phyloP scores from a whole-genome alignment of 92 coral and sea anemone species.

The Scolanthus callimorphus region DNA sequence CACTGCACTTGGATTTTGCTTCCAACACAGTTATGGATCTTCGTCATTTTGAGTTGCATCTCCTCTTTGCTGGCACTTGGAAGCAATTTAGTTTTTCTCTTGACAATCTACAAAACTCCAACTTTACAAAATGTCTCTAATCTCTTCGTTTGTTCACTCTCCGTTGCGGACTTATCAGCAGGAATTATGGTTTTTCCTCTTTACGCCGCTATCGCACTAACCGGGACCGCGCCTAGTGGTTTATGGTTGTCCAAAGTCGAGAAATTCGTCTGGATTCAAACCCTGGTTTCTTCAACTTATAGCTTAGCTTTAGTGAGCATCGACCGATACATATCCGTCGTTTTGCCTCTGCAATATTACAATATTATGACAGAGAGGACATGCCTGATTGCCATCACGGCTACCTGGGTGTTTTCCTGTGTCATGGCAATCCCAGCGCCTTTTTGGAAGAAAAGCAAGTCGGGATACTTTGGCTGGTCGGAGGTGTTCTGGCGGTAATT shows the following conservation, averaged over 20 bases:
- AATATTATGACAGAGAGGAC: slow-evolving; percentile 9
- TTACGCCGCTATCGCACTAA: slow-evolving; percentile 8
- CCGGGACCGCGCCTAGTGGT: slow-evolving; percentile 34
- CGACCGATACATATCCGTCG: slow-evolving; percentile 16
- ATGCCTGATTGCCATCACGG: slow-evolving; percentile 2
- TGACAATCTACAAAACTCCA: slow-evolving; percentile 10
- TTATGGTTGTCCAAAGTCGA: slow-evolving; percentile 32
- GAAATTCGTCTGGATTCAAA: slow-evolving; percentile 36
- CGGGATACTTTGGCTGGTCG: slow-evolving; percentile 23
- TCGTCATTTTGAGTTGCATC: slow-evolving; percentile 1
- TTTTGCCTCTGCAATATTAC: slow-evolving; percentile 20
- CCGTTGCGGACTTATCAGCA: slow-evolving; percentile 22
- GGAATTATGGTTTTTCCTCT: slow-evolving; percentile 23
- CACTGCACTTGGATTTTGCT: slow-evolving; percentile 7
- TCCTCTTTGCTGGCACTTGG: slow-evolving; percentile 5
- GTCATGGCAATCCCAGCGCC: slow-evolving; percentile 23
- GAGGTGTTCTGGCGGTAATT: slow-evolving; percentile 18
- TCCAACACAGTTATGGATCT: neutral
- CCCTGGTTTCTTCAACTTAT: slow-evolving; percentile 17
- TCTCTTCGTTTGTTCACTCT: slow-evolving; percentile 26
- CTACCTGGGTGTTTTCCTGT: slow-evolving; percentile 13
- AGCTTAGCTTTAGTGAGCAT: slow-evolving; percentile 29
- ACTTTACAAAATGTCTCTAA: slow-evolving; percentile 22
- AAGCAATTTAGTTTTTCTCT: slow-evolving; percentile 16
- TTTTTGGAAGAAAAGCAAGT: slow-evolving; percentile 10